Percentiles rank a stretch among this genome's conserved stretches.
Evolutionary conservation across 2,113 vertebrate species (phyloP).

Genomic region (Suricata suricatta): DNA sequence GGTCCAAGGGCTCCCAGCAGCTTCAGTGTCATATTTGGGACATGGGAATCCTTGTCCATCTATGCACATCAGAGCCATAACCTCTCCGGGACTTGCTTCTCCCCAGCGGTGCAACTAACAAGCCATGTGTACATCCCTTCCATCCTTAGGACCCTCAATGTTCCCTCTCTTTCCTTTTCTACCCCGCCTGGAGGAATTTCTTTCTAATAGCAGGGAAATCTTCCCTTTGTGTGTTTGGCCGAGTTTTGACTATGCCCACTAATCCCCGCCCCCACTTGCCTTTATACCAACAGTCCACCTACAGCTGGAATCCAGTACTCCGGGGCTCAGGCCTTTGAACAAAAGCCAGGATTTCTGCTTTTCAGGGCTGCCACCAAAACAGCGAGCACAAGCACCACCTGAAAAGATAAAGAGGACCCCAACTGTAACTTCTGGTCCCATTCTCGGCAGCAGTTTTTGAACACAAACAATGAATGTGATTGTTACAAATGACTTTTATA

Average conservation of each 20-base stretch:
- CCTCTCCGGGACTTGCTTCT: neutral
- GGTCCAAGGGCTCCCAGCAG: neutral
- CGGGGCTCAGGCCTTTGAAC: neutral
- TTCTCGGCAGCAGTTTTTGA: neutral
- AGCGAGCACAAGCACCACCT: neutral
- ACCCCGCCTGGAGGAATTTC: neutral
- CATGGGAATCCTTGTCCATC: neutral
- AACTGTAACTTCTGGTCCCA: neutral
- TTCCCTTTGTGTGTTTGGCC: neutral
- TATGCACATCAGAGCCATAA: neutral
- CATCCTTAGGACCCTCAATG: neutral
- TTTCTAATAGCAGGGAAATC: neutral
- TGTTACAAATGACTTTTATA: neutral
- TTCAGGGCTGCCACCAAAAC: neutral
- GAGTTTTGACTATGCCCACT: neutral
- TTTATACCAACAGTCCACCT: neutral
- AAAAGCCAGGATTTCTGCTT: neutral
- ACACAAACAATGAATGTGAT: neutral
- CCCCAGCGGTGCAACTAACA: neutral
- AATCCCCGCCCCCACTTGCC: neutral
- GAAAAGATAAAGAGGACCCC: neutral
- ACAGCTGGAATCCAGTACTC: neutral
- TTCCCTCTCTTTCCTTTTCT: neutral
- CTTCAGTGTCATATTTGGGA: neutral
- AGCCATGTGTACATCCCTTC: neutral